Percentiles rank a stretch among this genome's conserved stretches.
phyloP scores from a whole-genome alignment of 2,113 vertebrate genomes.

The Zapus hudsonius region DNA sequence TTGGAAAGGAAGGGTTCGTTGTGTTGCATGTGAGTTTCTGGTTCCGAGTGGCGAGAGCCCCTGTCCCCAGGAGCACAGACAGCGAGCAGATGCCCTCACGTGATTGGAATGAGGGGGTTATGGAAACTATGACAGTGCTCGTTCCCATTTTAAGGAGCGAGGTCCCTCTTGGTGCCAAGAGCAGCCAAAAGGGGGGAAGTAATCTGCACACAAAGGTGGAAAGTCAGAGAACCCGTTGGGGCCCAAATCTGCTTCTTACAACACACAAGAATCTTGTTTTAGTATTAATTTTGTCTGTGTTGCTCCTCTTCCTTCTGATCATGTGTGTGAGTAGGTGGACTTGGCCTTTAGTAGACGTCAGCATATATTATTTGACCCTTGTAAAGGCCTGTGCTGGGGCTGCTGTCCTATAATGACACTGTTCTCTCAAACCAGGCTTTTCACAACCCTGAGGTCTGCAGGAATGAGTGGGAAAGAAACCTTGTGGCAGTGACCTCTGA shows the following conservation, averaged over 20 bases:
- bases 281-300: background rate
- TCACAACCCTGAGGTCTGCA: background rate
- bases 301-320: background rate
- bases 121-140: slow-evolving; percentile 38
- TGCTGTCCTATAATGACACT: background rate
- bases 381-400: background rate
- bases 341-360: background rate
- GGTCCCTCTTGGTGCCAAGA: background rate
- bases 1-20: slow-evolving; percentile 30
- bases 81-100: slow-evolving; percentile 1
- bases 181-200: background rate
- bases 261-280: background rate
- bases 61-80: background rate
- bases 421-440: background rate
- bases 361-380: background rate
- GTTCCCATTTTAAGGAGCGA: background rate
- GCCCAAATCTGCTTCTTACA: background rate
- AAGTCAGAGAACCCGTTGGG: background rate
- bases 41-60: background rate
- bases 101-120: slow-evolving; percentile 32
- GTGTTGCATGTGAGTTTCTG: background rate
- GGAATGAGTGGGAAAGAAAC: background rate
- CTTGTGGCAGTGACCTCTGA: background rate
- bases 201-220: background rate
- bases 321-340: background rate